phyloP scores from a whole-genome alignment of 1,140 invertebrate genomes.

The Leucophenga varia region DNA sequence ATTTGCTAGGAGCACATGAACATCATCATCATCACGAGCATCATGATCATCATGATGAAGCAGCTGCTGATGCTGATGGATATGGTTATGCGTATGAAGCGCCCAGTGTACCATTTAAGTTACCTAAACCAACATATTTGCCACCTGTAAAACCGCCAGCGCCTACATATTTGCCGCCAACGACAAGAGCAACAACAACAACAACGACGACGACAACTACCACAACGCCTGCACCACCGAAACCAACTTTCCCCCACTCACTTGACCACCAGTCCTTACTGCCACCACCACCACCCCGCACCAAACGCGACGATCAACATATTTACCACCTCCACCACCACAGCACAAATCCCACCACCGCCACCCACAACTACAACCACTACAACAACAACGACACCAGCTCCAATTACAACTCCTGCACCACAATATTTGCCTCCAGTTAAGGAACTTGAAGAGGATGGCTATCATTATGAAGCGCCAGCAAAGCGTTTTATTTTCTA shows the following conservation, averaged over 20 bases:
- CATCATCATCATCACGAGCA: constrained; percentile 9
- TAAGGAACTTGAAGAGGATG: constrained; percentile 25
- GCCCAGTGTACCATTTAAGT: constrained; percentile 36
- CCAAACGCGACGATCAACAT: constrained; percentile 20
- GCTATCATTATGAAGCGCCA: constrained; percentile 46
- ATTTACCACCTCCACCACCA: constrained; percentile 17
- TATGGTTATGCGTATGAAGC: constrained; percentile 43
- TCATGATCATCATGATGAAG: constrained; percentile 15
- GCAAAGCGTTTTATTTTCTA: constrained; percentile 17
- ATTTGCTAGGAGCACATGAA: constrained; percentile 30
- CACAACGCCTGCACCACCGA: constrained; percentile 18
- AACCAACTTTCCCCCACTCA: constrained; percentile 5
- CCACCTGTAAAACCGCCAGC: not conserved
- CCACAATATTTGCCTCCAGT: constrained; percentile 26
- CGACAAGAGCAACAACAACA: constrained; percentile 22
- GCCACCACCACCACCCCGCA: constrained; percentile 10
- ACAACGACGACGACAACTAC: constrained; percentile 25
- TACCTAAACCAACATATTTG: constrained; percentile 12
- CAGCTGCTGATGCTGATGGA: constrained; percentile 3
- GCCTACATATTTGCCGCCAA: constrained; percentile 8
- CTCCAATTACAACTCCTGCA: constrained; percentile 15
- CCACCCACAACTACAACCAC: constrained; percentile 17
- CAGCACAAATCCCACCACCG: too few relatives aligned
- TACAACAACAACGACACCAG: constrained; percentile 15
- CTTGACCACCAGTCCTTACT: not conserved